Percentiles rank a stretch among this genome's conserved stretches.
phyloP scores from a whole-genome alignment of 2,888 invertebrate species.

The Papilio protenor region DNA sequence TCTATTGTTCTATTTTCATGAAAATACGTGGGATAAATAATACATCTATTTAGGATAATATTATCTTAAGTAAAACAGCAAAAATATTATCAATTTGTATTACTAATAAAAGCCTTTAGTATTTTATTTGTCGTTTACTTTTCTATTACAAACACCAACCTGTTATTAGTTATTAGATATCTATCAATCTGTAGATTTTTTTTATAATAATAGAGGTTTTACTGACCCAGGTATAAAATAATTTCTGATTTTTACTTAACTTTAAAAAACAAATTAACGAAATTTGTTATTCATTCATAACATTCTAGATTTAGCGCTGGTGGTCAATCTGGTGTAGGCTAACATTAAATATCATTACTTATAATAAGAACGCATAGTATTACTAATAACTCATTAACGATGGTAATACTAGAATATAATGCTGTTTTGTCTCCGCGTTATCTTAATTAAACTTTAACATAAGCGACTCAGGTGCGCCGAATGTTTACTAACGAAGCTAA shows the following conservation, averaged over 20 bases:
- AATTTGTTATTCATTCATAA: not conserved
- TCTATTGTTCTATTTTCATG: constrained; percentile 17
- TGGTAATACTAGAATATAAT: not conserved
- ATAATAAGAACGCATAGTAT: not conserved
- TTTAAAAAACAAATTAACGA: not conserved
- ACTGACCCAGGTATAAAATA: not conserved
- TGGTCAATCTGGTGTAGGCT: not conserved
- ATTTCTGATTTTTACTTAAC: not conserved
- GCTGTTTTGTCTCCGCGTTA: constrained; percentile 10
- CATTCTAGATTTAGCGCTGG: not conserved
- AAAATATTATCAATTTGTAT: not conserved
- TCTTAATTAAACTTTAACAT: constrained; percentile 40
- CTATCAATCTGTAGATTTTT: not conserved
- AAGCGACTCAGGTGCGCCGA: constrained; percentile 36
- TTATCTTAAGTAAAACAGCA: not conserved
- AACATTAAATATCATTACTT: not conserved
- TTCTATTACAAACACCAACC: not conserved
- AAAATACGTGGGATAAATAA: constrained; percentile 19
- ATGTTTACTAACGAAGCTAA: constrained; percentile 34
- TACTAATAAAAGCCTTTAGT: not conserved
- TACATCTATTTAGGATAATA: not conserved
- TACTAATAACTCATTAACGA: constrained; percentile 2
- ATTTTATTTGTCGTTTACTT: too few species aligned
- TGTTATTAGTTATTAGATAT: not conserved
- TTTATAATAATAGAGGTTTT: not conserved